Percentiles rank a stretch among this genome's conserved stretches.
phyloP scores from a whole-genome alignment of 2,113 vertebrate genomes.

The Coracopsis vasa region DNA sequence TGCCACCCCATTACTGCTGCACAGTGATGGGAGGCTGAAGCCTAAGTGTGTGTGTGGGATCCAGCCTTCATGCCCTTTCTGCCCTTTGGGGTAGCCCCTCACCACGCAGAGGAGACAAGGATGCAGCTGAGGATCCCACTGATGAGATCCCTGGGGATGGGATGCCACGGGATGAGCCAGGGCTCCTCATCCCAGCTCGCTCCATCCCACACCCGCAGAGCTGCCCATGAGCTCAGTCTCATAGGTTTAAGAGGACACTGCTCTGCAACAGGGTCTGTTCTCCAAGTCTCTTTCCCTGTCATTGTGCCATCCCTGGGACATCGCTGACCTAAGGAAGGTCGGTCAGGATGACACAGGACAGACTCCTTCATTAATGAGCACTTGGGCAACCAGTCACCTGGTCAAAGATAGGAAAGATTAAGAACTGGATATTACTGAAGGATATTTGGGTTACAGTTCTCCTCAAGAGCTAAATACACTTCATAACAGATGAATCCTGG shows the following conservation, averaged over 20 bases:
- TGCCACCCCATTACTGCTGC: accelerated
- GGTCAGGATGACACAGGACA: not conserved
- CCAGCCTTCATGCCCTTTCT: not conserved
- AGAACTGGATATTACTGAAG: not conserved
- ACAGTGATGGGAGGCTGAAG: not conserved
- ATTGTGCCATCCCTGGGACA: not conserved
- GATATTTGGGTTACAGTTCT: not conserved
- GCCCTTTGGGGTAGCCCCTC: not conserved
- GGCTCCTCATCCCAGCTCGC: accelerated
- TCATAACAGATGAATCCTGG: not conserved
- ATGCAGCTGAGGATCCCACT: not conserved
- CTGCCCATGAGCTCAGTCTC: not conserved
- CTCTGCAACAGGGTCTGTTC: not conserved
- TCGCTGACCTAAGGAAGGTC: not conserved
- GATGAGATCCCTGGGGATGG: not conserved
- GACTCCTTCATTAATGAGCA: not conserved
- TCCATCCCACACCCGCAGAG: not conserved
- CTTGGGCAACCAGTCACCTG: not conserved
- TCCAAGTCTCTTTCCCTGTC: not conserved
- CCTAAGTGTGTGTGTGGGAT: not conserved
- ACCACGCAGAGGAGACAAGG: not conserved
- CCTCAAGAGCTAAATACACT: not conserved
- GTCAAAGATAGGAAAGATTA: not conserved
- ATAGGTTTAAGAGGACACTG: not conserved
- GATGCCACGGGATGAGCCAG: not conserved